These are phyloP conservation scores for Enteromius paludinosus DNA, from an alignment of 2,797 vertebrate genomes.

Conservation along the genomic window DNA sequence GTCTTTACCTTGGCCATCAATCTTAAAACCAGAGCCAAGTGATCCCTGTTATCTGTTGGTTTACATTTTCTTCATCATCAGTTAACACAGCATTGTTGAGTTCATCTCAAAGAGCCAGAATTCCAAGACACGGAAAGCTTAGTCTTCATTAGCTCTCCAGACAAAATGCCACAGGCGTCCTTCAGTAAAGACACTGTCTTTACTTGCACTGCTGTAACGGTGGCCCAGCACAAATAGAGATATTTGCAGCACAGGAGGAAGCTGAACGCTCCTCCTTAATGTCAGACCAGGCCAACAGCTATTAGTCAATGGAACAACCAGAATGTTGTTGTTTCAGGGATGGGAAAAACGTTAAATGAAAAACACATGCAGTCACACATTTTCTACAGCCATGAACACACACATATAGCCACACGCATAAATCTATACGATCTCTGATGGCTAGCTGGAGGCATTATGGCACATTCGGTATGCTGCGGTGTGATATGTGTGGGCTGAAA, in stretches of 20 bases:
- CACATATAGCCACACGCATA: conserved; percentile 7
- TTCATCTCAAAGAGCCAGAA: conserved; percentile 2
- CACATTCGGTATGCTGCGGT: conserved; percentile 17
- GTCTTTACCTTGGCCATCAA: background rate
- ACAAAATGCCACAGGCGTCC: conserved; percentile 19
- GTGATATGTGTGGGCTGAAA: conserved; percentile 40
- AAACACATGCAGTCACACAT: conserved; percentile 49
- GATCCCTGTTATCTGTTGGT: conserved; percentile 41
- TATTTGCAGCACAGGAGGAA: conserved; percentile 43
- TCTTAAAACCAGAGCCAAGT: conserved; percentile 38
- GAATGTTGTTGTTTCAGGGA: conserved; percentile 56
- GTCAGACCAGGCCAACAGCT: conserved; percentile 38
- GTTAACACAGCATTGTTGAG: conserved; percentile 43
- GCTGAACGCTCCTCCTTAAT: conserved; percentile 41
- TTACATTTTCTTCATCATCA: conserved; percentile 44
- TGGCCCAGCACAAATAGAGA: conserved; percentile 35
- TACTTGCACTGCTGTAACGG: conserved; percentile 5
- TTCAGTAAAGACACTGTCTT: conserved; percentile 39
- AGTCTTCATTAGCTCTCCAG: conserved; percentile 25
- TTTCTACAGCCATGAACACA: conserved; percentile 22
- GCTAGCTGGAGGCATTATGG: conserved; percentile 19
- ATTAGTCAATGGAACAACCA: conserved; percentile 55
- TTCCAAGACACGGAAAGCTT: conserved; percentile 20
- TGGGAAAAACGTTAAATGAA: conserved; percentile 52
- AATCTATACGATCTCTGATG: background rate